Evolutionary conservation across 2,888 invertebrate species (phyloP).

Genomic region (Macrosiphum euphorbiae): DNA sequence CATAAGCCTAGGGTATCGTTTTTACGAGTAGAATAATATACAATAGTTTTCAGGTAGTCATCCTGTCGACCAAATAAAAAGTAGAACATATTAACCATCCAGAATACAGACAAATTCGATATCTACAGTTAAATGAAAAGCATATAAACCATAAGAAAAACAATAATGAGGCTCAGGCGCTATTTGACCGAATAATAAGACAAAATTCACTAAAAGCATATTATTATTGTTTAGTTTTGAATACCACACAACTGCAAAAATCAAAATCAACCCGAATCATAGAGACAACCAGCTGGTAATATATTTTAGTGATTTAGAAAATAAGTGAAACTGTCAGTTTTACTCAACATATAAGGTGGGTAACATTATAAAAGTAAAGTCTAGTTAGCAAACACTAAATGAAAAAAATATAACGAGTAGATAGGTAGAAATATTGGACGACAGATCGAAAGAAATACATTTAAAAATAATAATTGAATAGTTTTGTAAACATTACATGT

Average conservation of each 20-base stretch:
- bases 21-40: background rate
- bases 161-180: background rate
- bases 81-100: background rate
- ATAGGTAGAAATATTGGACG: slow-evolving; percentile 6
- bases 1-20: background rate
- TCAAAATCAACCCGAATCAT: background rate
- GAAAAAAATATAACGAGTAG: slow-evolving; percentile 9
- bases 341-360: background rate
- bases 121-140: background rate
- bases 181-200: slow-evolving; percentile 13
- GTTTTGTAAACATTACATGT: slow-evolving; percentile 64
- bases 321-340: background rate
- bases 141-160: background rate
- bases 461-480: slow-evolving; percentile 45
- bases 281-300: background rate
- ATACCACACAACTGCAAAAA: background rate
- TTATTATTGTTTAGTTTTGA: background rate
- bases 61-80: background rate
- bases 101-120: background rate
- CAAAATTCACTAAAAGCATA: slow-evolving; percentile 35
- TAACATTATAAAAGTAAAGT: background rate
- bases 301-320: slow-evolving; percentile 1
- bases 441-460: slow-evolving; percentile 39
- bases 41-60: background rate
- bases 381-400: slow-evolving; percentile 2